Conservation (phyloP, 2,888 invertebrate genomes). For the Oeneis ivallda region DNA sequence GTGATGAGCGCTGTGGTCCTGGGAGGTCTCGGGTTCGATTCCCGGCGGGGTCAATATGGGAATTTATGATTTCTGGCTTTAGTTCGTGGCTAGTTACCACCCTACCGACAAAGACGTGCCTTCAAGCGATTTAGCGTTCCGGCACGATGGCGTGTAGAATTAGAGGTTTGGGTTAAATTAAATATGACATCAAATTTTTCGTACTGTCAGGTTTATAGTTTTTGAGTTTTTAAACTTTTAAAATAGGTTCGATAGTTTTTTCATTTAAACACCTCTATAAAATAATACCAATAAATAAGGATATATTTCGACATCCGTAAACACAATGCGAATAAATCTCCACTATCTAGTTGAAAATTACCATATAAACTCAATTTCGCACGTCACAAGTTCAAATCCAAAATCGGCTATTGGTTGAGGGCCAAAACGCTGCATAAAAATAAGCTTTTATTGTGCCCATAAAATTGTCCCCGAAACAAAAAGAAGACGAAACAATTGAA, state of each 20-base stretch:
- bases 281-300: conserved; percentile 16
- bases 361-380: conserved; percentile 40
- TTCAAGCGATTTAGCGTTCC: too few species aligned
- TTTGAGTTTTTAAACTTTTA: background rate
- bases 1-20: too few species aligned
- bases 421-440: conserved; percentile 36
- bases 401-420: conserved; percentile 28
- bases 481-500: conserved; percentile 60
- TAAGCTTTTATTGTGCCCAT: conserved; percentile 56
- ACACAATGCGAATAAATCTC: conserved; percentile 30
- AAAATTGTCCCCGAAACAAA: conserved; percentile 59
- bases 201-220: too few species aligned
- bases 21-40: too few species aligned
- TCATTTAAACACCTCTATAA: background rate
- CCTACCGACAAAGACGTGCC: too few species aligned
- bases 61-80: too few species aligned
- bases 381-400: conserved; percentile 38
- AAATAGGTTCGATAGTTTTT: background rate
- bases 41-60: too few species aligned
- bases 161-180: too few species aligned
- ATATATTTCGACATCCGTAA: conserved; percentile 25
- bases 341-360: conserved; percentile 35
- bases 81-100: too few species aligned
- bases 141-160: too few species aligned
- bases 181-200: too few species aligned